Evolutionary conservation across 2,113 vertebrate species (phyloP), one percentile per base, ranked within the genome.

Genomic region (Hemicordylus capensis): DNA sequence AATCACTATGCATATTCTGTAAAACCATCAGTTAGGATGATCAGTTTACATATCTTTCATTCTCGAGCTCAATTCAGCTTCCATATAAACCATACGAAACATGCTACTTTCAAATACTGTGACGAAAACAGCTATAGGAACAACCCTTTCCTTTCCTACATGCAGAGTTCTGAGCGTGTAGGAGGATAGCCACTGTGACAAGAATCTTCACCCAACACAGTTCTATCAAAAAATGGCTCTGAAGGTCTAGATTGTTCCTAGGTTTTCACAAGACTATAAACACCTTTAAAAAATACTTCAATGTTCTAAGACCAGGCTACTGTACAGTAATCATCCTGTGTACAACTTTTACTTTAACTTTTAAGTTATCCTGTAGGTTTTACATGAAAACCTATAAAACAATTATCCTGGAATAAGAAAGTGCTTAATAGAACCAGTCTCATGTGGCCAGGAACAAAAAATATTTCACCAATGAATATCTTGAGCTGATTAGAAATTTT

Each of bases 81-180:
- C 87, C 58, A 74, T 90, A 92, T 92, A 82, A 92, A 95, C 94
- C 95, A 64, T 88, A 84, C 80, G 87, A 90, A 95, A 92, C 91
- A 93, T 90, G 92, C 85, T 89, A 91, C 93, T 93, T 86, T 90
- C 70, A 93, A 94, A 94, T n/a, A 87, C 92, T 93, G 90, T 87
- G 76, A 72, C 88, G 85, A 94, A 90, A 95, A 93, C 89, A 90
- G 39, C 81, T 88, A 89, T 84, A 89, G 24, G 42, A 72, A 48
- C 26, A 61, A 73, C 61, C 54, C 37, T 63, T n/a, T 63, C 44
- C 4, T 73, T 48, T 15, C 20, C 56, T 56, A 9, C 26, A 61
- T 42, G 14, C 24, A 58, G 24, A 63, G 59, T 44, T 64, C 58
- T 51, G 61, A 48, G 20, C 7, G 67, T 42, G 34, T 24, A 22